These are phyloP conservation scores for Autographa pulchrina DNA, from an alignment of 2,888 invertebrate species.

Conservation along the genomic window DNA sequence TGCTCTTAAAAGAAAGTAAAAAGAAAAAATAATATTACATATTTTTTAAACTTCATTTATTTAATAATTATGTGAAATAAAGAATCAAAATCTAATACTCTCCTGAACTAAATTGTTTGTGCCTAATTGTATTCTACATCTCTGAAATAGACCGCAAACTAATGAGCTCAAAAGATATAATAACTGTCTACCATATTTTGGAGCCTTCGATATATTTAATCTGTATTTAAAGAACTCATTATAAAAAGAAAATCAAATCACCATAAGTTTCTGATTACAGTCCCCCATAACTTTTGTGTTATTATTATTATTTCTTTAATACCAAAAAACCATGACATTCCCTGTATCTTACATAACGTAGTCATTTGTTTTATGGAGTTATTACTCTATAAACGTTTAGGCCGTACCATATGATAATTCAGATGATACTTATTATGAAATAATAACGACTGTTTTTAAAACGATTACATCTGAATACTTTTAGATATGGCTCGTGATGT, in stretches of 20 bases:
- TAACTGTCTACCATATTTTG: no score
- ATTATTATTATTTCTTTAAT: slow-evolving; percentile 9
- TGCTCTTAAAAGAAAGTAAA: no score
- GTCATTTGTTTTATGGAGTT: slow-evolving; percentile 4
- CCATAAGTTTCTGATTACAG: not conserved
- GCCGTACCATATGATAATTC: slow-evolving; percentile 44
- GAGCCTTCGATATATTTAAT: no score
- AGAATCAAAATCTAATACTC: no score
- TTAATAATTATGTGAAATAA: no score
- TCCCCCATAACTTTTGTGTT: slow-evolving; percentile 6
- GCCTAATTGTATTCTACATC: no score
- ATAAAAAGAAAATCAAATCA: slow-evolving; percentile 12
- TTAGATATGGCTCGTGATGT: slow-evolving; percentile 34
- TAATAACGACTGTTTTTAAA: slow-evolving; percentile 42
- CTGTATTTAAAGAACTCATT: not conserved
- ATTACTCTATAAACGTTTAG: slow-evolving; percentile 27
- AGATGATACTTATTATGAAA: slow-evolving; percentile 41
- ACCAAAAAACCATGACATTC: slow-evolving; percentile 23
- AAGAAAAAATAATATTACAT: no score
- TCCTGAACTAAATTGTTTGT: no score
- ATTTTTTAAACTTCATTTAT: no score
- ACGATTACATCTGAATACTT: slow-evolving; percentile 16
- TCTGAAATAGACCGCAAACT: no score
- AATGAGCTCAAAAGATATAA: no score
- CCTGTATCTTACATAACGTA: slow-evolving; percentile 36